A percentile compares a stretch with the other conserved stretches of the same genome.
Evolutionary conservation across 1,140 invertebrate genomes (phyloP).

Genomic region (Sitobion miscanthi): DNA sequence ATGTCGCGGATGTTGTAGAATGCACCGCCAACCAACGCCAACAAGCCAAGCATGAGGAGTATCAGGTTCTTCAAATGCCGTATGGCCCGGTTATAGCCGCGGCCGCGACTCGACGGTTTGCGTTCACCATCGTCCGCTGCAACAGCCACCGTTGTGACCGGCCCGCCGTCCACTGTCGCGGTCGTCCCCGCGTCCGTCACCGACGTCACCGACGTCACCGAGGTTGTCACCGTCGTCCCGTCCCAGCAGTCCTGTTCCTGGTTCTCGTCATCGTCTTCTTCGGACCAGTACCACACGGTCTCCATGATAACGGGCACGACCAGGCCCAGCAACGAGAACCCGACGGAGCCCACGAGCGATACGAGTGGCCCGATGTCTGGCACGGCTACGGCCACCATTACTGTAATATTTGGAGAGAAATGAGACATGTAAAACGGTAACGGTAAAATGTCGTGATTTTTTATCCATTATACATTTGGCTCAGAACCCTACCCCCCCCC

Average conservation of each 20-base stretch:
- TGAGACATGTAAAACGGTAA: not conserved
- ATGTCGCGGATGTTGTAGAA: constrained; percentile 30
- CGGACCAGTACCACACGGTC: constrained; percentile 65
- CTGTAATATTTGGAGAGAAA: constrained; percentile 62
- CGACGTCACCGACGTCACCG: not conserved
- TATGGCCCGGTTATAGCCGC: not conserved
- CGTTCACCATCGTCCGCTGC: not conserved
- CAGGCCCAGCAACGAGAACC: constrained; percentile 86
- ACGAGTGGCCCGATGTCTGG: constrained; percentile 92
- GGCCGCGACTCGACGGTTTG: not conserved
- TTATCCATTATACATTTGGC: too few relatives aligned
- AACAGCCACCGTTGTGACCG: not conserved
- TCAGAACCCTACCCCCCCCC: too few relatives aligned
- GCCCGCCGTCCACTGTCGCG: not conserved
- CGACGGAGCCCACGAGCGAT: constrained; percentile 88
- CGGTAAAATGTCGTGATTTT: too few relatives aligned
- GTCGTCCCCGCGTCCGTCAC: not conserved
- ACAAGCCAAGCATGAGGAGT: not conserved
- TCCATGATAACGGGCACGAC: constrained; percentile 93
- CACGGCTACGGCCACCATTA: constrained; percentile 80
- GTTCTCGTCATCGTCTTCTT: not conserved
- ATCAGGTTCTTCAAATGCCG: not conserved
- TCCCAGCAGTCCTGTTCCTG: not conserved
- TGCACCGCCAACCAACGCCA: not conserved
- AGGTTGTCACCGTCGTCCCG: not conserved